A percentile compares a stretch with the other conserved stretches of the same genome.
These are phyloP conservation scores for Aphelocoma californica DNA, from an alignment of 2,797 vertebrate species.

Conservation along the genomic window DNA sequence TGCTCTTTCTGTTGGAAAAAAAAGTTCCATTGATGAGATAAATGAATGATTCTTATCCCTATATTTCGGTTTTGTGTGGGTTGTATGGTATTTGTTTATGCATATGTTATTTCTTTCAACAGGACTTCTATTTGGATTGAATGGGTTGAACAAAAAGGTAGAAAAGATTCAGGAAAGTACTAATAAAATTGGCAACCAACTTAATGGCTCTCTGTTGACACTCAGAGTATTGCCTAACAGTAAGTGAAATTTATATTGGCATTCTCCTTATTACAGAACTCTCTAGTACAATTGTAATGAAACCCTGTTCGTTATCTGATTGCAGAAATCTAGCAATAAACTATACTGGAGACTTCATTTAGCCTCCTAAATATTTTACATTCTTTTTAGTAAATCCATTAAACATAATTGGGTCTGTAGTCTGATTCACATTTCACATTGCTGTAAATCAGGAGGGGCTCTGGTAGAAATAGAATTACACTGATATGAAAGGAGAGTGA, in stretches of 20 bases:
- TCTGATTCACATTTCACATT: not conserved
- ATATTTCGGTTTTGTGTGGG: not conserved
- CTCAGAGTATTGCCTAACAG: conserved; percentile 77
- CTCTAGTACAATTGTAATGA: not conserved
- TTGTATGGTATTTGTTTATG: not conserved
- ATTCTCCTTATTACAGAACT: not conserved
- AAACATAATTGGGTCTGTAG: not conserved
- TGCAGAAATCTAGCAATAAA: not conserved
- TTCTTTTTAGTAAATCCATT: not conserved
- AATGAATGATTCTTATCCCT: not conserved
- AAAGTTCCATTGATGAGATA: not conserved
- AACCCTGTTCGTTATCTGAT: not conserved
- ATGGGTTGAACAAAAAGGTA: conserved; percentile 68
- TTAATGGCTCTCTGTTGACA: conserved; percentile 74
- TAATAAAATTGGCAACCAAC: conserved; percentile 68
- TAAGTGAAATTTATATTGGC: conserved; percentile 66
- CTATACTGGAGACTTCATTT: not conserved
- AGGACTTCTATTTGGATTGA: conserved; percentile 78
- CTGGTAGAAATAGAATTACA: not conserved
- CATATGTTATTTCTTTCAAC: conserved; percentile 1
- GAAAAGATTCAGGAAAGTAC: conserved; percentile 69
- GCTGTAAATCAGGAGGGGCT: not conserved
- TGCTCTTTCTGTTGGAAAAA: not conserved
- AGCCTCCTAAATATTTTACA: not conserved
- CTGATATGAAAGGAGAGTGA: not conserved